Evolutionary conservation across 2,888 invertebrate genomes (phyloP).

Genomic region (Synergus gifuensis): DNA sequence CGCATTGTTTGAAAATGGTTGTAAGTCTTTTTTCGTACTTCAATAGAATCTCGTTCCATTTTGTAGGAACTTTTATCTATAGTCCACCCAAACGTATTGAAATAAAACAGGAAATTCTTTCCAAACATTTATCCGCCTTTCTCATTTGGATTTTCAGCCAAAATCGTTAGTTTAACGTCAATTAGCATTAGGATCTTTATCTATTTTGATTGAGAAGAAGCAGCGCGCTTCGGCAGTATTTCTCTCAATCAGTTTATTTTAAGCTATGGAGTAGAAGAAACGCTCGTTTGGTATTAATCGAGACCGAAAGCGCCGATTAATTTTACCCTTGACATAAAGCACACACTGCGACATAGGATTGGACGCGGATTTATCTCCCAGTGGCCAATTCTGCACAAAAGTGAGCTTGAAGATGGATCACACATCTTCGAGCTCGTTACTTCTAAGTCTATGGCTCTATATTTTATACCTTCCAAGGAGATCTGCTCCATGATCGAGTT

Average conservation of each 20-base stretch:
- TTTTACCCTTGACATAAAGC: slow-evolving; percentile 17
- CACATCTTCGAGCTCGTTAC: slow-evolving; percentile 22
- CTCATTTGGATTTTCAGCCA: neutral
- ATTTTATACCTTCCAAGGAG: slow-evolving; percentile 41
- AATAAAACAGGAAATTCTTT: slow-evolving; percentile 11
- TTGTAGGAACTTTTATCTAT: neutral
- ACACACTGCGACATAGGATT: slow-evolving; percentile 20
- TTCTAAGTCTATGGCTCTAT: slow-evolving; percentile 34
- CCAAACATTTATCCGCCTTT: neutral
- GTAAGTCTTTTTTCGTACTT: too few relatives aligned
- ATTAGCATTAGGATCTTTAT: slow-evolving; percentile 13
- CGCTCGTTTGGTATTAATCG: slow-evolving; percentile 10
- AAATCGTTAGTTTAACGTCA: slow-evolving; percentile 14
- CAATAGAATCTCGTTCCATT: neutral
- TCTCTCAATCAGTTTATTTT: slow-evolving; percentile 23
- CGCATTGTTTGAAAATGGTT: too few relatives aligned
- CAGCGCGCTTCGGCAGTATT: neutral
- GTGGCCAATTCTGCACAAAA: slow-evolving; percentile 25
- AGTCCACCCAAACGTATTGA: neutral
- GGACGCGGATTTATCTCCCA: neutral
- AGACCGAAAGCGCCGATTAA: slow-evolving; percentile 24
- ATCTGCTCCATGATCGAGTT: slow-evolving; percentile 39
- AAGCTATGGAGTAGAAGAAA: neutral
- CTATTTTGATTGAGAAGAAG: slow-evolving; percentile 15
- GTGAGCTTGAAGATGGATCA: slow-evolving; percentile 29